Base-by-base conservation (phyloP, 1,140 invertebrate genomes). In the Linepithema humile region DNA sequence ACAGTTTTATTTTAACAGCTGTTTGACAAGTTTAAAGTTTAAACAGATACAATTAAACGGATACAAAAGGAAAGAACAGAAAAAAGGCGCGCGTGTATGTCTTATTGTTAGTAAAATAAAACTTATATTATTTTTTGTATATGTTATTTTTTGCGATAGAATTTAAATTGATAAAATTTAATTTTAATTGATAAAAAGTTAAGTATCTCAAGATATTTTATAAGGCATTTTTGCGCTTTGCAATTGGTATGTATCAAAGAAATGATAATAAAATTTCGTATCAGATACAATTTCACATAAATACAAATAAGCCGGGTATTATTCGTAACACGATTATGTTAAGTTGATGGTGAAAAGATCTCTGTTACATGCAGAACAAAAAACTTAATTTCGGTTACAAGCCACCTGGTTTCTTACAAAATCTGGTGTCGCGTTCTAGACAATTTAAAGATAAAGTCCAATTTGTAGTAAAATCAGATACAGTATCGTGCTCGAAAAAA, bases 231-330 rank as follows among this genome's bases (percentile, higher is more conserved):
- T 38, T 55, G 40, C 43, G 65, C 45, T 74, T 74, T 60, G 35
- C n/a, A 32, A 43, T 50, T 55, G 48, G 15, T 32, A 57, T 26
- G 35, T 7, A 12, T 57, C 70, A 35, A 57, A n/a, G n/a, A n/a
- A n/a, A n/a, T n/a, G n/a, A n/a, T n/a, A n/a, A n/a, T n/a, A n/a
- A n/a, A n/a, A n/a, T n/a, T n/a, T n/a, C n/a, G n/a, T n/a, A n/a
- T n/a, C n/a, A n/a, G n/a, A 38, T 57, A 4, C 57, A 38, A 57
- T 55, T 73, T 73, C 50, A 72, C 20, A 48, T 55, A 15, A 29
- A 55, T 72, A 57, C 15, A 73, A 38, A 73, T 57, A 38, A 73
- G 45, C 9, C 45, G n/a, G 12, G 32, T 38, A 72, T 53, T 72
- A 72, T 20, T 72, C 48, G 35, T 57, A 32, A 73, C 50, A 57